These are phyloP conservation scores for Clytia hemisphaerica DNA, from an alignment of 30 jellyfish, hydroid and myxozoan genomes.

Conservation along the genomic window DNA sequence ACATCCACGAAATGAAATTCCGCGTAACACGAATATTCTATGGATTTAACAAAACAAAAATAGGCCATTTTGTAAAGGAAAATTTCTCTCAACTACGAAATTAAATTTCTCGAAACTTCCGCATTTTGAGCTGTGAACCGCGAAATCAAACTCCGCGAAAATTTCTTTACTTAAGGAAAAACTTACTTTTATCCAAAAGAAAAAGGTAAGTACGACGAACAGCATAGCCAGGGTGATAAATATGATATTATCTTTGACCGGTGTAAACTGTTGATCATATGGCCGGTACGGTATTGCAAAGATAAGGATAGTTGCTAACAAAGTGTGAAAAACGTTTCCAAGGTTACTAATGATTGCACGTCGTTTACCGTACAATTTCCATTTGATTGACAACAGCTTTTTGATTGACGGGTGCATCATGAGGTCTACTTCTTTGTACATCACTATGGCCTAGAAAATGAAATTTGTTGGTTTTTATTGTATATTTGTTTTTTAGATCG, in stretches of 20 bases:
- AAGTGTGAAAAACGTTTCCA: constrained; percentile 48
- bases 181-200: constrained; percentile 24
- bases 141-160: too few species aligned
- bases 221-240: constrained; percentile 30
- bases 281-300: constrained; percentile 35
- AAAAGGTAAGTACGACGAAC: constrained; percentile 21
- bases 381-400: constrained; percentile 53
- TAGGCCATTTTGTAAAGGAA: too few species aligned
- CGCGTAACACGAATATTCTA: too few species aligned
- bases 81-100: too few species aligned
- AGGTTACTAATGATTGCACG: constrained; percentile 32
- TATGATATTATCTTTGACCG: constrained; percentile 51
- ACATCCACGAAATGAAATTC: too few species aligned
- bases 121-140: too few species aligned
- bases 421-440: constrained; percentile 54
- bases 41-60: too few species aligned
- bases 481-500: too few species aligned
- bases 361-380: constrained; percentile 68
- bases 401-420: constrained; percentile 85
- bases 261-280: constrained; percentile 58
- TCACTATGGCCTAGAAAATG: constrained; percentile 69
- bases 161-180: not conserved
- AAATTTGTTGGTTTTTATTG: too few species aligned
- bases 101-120: too few species aligned
- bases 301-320: constrained; percentile 55